Evolutionary conservation across 2,797 vertebrate genomes (phyloP), one percentile per base, ranked within the genome.

Genomic region (Astyanax mexicanus): DNA sequence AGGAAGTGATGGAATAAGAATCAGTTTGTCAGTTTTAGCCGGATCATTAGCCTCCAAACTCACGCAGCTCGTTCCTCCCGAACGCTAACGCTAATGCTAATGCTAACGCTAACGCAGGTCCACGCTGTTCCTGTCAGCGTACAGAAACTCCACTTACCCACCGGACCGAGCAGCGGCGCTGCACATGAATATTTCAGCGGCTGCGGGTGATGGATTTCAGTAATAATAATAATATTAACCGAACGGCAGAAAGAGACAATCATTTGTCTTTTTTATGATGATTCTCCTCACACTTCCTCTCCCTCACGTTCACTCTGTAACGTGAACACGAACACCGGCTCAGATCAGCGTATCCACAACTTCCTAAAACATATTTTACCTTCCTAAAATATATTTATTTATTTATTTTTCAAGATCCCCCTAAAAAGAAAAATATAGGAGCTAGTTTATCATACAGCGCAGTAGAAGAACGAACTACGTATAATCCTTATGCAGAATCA

Each of bases 231-330:
- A 52, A 12, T 11, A n/a, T n/a, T 52, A 49, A 23, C 19, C 8
- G 51, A 8, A 23, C 10, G 29, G 13, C 23, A 29, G 15, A 45
- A 45, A 54, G 11, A 55, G 15, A 23, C 23, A 55, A 60, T 15
- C 69, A 66, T 78, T 78, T 78, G 71, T 61, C 54, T 78, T 75
- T 69, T 54, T n/a, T n/a, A n/a, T n/a, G n/a, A n/a, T n/a, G n/a
- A n/a, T n/a, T n/a, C n/a, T n/a, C n/a, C n/a, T n/a, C n/a, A n/a
- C n/a, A n/a, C 19, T 10, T 44, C 38, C 12, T 52, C 21, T 32
- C 62, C 1, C n/a, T n/a, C n/a, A n/a, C n/a, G n/a, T n/a, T n/a
- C n/a, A n/a, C n/a, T n/a, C n/a, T n/a, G n/a, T n/a, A n/a, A n/a
- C n/a, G n/a, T n/a, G n/a, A n/a, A n/a, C n/a, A n/a, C n/a, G n/a